Percentiles rank a stretch among this genome's conserved stretches.
These are phyloP conservation scores for Rhyzopertha dominica DNA, from an alignment of 1,140 invertebrate species.

Conservation along the genomic window DNA sequence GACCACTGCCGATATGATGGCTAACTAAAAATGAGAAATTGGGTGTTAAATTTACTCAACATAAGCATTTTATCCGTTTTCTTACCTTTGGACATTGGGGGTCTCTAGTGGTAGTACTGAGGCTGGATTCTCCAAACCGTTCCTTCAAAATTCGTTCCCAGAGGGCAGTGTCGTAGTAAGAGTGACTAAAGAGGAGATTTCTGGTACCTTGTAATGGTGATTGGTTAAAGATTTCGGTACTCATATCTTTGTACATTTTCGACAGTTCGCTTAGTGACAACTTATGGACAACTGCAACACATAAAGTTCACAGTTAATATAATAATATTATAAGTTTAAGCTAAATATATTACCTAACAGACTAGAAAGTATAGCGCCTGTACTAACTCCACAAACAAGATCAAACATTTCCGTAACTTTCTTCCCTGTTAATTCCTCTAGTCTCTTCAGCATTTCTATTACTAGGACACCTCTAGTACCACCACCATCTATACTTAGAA, in stretches of 20 bases:
- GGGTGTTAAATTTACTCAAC: constrained; percentile 9
- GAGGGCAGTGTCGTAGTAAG: constrained; percentile 82
- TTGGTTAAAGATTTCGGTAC: constrained; percentile 67
- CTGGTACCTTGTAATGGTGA: constrained; percentile 68
- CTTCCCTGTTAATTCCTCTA: constrained; percentile 68
- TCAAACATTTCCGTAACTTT: constrained; percentile 74
- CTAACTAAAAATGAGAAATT: constrained; percentile 52
- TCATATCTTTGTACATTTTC: constrained; percentile 62
- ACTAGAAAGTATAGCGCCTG: constrained; percentile 72
- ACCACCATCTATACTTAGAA: constrained; percentile 86
- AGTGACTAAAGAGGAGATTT: constrained; percentile 77
- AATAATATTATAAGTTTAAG: constrained; percentile 6
- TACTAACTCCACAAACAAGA: constrained; percentile 88
- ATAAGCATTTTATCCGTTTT: constrained; percentile 9
- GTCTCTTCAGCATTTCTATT: constrained; percentile 70
- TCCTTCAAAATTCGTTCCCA: constrained; percentile 80
- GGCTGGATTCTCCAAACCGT: constrained; percentile 59
- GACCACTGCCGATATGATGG: constrained; percentile 75
- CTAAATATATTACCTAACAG: constrained; percentile 52
- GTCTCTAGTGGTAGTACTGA: constrained; percentile 63
- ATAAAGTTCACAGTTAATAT: neutral
- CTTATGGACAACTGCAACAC: constrained; percentile 49
- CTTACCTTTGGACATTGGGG: constrained; percentile 59
- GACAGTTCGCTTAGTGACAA: constrained; percentile 57
- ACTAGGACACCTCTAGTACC: constrained; percentile 80